These are phyloP conservation scores for Drosophila nannoptera DNA, from an alignment of 1,140 invertebrate species.

Conservation along the genomic window DNA sequence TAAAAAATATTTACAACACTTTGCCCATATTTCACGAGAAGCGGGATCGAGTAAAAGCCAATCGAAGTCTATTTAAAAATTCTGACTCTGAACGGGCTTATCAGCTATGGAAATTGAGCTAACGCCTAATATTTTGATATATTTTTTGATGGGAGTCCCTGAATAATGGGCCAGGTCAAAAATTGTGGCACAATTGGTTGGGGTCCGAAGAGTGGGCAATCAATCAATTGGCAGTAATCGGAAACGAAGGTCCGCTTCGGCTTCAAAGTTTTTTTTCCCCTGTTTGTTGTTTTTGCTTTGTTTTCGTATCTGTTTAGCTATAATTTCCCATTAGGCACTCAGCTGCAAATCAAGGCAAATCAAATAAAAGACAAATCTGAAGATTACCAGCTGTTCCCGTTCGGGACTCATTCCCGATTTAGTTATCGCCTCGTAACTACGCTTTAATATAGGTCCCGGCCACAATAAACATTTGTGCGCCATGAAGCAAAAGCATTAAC, in stretches of 20 bases:
- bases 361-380: conserved; percentile 63
- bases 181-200: too few relatives aligned
- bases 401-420: conserved; percentile 12
- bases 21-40: not conserved
- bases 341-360: conserved; percentile 55
- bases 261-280: too few relatives aligned
- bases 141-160: too few relatives aligned
- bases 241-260: too few relatives aligned
- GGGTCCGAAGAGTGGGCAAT: too few relatives aligned
- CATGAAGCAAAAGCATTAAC: conserved; percentile 68
- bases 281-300: too few relatives aligned
- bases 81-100: not conserved
- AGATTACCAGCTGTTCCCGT: conserved; percentile 57
- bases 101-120: too few relatives aligned
- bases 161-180: too few relatives aligned
- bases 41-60: too few relatives aligned
- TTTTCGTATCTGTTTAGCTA: not conserved
- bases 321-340: conserved; percentile 6
- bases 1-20: conserved; percentile 33
- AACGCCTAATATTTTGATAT: too few relatives aligned
- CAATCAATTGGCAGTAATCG: too few relatives aligned
- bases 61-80: not conserved
- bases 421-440: conserved; percentile 61
- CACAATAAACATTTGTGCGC: conserved; percentile 66
- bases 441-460: conserved; percentile 67